Conservation (phyloP, 2,797 vertebrate genomes). For the Buphagus erythrorhynchus region DNA sequence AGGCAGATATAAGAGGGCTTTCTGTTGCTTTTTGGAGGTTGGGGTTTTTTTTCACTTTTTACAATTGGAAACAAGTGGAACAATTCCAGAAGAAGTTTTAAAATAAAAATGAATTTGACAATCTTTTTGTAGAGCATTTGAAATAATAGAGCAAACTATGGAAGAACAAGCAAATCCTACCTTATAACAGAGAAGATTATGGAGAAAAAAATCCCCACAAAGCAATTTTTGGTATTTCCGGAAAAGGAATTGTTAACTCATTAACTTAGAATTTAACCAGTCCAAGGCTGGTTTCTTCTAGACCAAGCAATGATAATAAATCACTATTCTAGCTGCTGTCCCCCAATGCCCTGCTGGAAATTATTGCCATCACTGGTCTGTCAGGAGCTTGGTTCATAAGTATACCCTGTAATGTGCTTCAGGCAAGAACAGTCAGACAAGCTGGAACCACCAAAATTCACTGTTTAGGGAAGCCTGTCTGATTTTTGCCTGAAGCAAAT, state of each 20-base stretch:
- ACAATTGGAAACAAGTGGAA: neutral
- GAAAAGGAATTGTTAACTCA: neutral
- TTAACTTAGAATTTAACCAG: neutral
- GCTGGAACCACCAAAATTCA: neutral
- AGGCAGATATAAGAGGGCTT: neutral
- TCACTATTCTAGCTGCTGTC: neutral
- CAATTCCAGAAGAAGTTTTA: neutral
- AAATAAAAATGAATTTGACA: neutral
- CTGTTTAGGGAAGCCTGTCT: neutral
- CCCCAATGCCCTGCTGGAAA: neutral
- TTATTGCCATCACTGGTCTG: neutral
- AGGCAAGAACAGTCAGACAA: neutral
- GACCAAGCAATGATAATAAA: neutral
- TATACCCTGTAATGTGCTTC: neutral
- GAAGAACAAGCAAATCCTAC: neutral
- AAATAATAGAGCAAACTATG: neutral
- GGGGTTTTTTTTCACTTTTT: neutral
- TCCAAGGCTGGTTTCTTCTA: neutral
- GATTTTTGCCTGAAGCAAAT: conserved; percentile 30
- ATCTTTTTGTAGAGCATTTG: neutral
- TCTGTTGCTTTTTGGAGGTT: neutral
- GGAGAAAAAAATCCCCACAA: neutral
- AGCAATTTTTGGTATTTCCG: neutral
- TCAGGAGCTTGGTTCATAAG: neutral
- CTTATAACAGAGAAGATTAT: neutral